phyloP scores from a whole-genome alignment of 2,888 invertebrate species.

The Graphium colonna region DNA sequence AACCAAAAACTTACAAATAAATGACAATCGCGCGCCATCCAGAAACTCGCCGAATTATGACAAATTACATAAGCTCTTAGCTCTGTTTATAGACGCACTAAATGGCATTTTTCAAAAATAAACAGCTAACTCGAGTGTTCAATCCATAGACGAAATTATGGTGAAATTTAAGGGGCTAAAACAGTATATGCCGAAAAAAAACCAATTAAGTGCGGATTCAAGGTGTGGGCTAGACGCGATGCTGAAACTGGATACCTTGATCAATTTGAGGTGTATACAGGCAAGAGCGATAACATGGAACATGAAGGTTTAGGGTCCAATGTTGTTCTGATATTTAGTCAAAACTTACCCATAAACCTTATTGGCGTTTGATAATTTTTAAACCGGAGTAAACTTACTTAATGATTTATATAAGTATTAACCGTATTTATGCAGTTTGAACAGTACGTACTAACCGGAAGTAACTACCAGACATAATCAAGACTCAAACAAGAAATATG shows the following conservation, averaged over 20 bases:
- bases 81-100: slow-evolving; percentile 18
- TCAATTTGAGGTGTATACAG: slow-evolving; percentile 33
- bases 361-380: slow-evolving; percentile 39
- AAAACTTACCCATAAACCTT: slow-evolving; percentile 29
- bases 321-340: slow-evolving; percentile 22
- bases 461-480: no score
- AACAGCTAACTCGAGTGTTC: slow-evolving; percentile 8
- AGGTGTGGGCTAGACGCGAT: slow-evolving; percentile 25
- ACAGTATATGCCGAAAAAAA: no score
- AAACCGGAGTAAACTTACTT: no score
- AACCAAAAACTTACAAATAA: no score
- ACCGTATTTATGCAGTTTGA: no score
- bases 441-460: no score
- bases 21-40: no score
- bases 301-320: slow-evolving; percentile 32
- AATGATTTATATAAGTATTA: no score
- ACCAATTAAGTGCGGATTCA: slow-evolving; percentile 16
- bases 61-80: slow-evolving; percentile 24
- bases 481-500: no score
- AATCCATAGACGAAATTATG: slow-evolving; percentile 31
- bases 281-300: slow-evolving; percentile 30
- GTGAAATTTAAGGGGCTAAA: slow-evolving; percentile 29
- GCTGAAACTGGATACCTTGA: slow-evolving; percentile 31
- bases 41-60: slow-evolving; percentile 20
- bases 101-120: slow-evolving; percentile 23